These are phyloP conservation scores for Cephalopholis sonnerati DNA, from an alignment of 2,113 vertebrate genomes.

Conservation along the genomic window DNA sequence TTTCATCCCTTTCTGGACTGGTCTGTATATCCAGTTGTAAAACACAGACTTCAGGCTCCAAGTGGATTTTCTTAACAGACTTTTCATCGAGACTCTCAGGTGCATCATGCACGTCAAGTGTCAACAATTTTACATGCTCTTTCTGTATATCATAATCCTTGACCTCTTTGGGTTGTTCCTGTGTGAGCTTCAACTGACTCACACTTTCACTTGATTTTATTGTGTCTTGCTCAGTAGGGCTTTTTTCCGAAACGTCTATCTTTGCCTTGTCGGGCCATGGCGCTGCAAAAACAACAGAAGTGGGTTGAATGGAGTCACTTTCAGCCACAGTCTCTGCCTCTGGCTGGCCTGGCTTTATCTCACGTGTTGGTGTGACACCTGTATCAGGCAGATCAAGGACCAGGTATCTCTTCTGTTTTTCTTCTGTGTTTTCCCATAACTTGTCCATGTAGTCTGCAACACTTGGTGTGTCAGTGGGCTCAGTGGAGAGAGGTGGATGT, in stretches of 20 bases:
- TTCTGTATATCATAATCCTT: background rate
- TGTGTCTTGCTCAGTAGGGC: background rate
- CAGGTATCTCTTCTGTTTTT: slow-evolving; percentile 65
- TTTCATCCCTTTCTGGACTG: background rate
- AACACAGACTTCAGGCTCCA: background rate
- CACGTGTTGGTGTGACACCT: background rate
- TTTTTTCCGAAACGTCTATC: slow-evolving; percentile 11
- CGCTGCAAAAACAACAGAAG: background rate
- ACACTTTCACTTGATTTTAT: background rate
- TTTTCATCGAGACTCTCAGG: background rate
- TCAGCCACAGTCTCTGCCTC: background rate
- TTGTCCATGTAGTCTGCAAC: slow-evolving; percentile 41
- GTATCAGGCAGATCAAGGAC: slow-evolving; percentile 59
- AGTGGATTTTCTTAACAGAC: background rate
- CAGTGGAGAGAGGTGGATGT: background rate
- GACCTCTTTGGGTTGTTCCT: background rate
- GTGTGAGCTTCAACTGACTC: background rate
- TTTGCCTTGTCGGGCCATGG: background rate
- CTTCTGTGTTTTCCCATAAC: slow-evolving; percentile 34
- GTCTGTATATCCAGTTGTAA: slow-evolving; percentile 36
- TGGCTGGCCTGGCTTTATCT: slow-evolving; percentile 6
- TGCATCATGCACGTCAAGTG: background rate
- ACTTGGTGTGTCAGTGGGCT: background rate
- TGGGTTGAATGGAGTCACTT: slow-evolving; percentile 11
- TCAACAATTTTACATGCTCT: background rate